phyloP scores from a whole-genome alignment of 1,140 invertebrate genomes.

The Eupeodes corollae region DNA sequence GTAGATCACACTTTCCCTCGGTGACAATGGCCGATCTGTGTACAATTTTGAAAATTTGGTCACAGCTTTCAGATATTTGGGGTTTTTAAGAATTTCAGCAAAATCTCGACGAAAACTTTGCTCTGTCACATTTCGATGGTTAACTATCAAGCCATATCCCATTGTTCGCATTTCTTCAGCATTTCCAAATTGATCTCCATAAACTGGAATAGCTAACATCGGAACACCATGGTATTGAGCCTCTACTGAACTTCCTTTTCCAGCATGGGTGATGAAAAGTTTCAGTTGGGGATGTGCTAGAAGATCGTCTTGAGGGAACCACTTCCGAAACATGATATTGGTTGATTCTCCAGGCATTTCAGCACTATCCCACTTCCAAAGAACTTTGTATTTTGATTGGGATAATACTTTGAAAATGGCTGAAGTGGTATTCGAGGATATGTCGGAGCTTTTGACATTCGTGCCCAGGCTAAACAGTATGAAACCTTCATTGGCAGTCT shows the following conservation, averaged over 20 bases:
- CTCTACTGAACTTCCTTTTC: conserved; percentile 41
- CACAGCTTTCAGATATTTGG: conserved; percentile 31
- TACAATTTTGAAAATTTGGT: conserved; percentile 16
- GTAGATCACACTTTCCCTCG: conserved; percentile 31
- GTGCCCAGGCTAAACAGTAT: background rate
- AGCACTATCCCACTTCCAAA: conserved; percentile 52
- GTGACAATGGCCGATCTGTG: conserved; percentile 18
- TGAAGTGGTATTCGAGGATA: conserved; percentile 36
- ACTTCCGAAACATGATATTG: conserved; percentile 44
- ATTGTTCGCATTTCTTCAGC: conserved; percentile 12
- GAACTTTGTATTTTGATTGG: conserved; percentile 41
- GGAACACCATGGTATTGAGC: conserved; percentile 41
- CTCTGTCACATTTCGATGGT: conserved; percentile 23
- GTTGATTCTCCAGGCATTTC: conserved; percentile 34
- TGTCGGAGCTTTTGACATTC: conserved; percentile 26
- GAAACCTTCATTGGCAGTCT: no score
- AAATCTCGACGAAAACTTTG: conserved; percentile 31
- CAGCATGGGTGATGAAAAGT: conserved; percentile 51
- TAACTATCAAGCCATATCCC: conserved; percentile 21
- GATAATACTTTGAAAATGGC: conserved; percentile 42
- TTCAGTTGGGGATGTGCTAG: conserved; percentile 43
- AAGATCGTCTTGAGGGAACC: conserved; percentile 47
- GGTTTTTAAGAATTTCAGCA: conserved; percentile 37
- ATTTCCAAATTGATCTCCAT: conserved; percentile 28
- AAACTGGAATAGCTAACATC: conserved; percentile 39